Percentiles rank a stretch among this genome's conserved stretches.
Evolutionary conservation across 2,888 invertebrate genomes (phyloP).

Genomic region (Drosophila anomelani): DNA sequence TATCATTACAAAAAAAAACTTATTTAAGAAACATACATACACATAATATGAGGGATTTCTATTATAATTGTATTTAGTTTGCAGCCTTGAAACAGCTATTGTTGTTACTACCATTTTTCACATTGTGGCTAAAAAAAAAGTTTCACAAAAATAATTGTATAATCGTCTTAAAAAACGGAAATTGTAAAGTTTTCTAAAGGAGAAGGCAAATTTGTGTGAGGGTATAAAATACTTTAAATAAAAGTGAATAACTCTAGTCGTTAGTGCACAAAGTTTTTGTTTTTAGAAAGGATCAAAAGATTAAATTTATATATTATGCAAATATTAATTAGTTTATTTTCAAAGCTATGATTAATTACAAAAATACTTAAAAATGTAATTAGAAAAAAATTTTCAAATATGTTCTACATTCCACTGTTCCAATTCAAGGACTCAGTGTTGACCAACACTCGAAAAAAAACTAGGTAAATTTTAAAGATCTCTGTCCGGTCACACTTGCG

Average conservation of each 20-base stretch:
- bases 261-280: neutral
- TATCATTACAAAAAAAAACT: neutral
- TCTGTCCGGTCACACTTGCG: neutral
- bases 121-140: conserved; percentile 14
- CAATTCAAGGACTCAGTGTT: neutral
- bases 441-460: neutral
- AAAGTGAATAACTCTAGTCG: conserved; percentile 16
- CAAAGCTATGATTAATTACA: neutral
- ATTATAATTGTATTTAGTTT: conserved; percentile 16
- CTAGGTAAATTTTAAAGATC: neutral
- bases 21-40: conserved; percentile 15
- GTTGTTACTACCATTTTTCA: conserved; percentile 27
- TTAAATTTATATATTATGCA: neutral
- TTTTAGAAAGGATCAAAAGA: neutral
- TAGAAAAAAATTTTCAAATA: neutral
- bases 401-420: neutral
- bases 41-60: conserved; percentile 15
- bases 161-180: conserved; percentile 18
- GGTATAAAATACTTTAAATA: conserved; percentile 21
- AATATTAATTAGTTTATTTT: neutral
- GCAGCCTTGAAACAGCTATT: conserved; percentile 30
- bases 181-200: conserved; percentile 27
- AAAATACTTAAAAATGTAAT: neutral
- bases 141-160: conserved; percentile 10
- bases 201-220: conserved; percentile 25